Base-by-base conservation (phyloP, 2,797 vertebrate species). In the Remorina albescens region DNA sequence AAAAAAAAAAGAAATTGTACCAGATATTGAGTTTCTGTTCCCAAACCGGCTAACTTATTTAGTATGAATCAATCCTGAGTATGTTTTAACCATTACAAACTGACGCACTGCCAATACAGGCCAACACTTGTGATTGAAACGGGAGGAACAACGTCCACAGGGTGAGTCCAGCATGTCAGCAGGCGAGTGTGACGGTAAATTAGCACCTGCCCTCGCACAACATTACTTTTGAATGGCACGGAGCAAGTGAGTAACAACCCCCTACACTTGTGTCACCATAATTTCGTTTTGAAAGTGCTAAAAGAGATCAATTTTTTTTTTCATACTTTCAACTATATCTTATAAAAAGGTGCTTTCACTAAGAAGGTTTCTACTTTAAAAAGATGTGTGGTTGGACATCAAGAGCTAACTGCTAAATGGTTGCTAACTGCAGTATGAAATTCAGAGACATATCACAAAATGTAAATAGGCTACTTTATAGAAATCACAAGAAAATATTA, bases 71-170 rank as follows among this genome's bases (percentile, higher is more conserved):
- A 65, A 59, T 65, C 62, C 57, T 5, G 34, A 75, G 64, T 74
- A 37, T 74, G 63, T 87, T 77, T 77, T 74, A 68, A 62, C 68
- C 69, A 32, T 80, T 58, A 46, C 62, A 78, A 85, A 85, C 61
- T 71, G 82, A 90, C 77, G 86, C 91, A 88, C 91, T 92, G 90
- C 90, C 88, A 89, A 87, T 79, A 72, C 81, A 83, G 84, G 85
- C 87, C 85, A 74, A 84, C 79, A 86, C 89, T 83, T 90, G 87
- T 87, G 91, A 91, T 78, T 67, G 66, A 85, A 75, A 84, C 49
- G 60, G 74, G 69, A 86, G 67, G 76, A 82, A 74, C 72, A 70
- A 74, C 68, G 63, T 63, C 68, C 58, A 18, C 6, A 21, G 68
- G 70, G 74, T 28, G 80, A 80, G 56, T 85, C 74, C 67, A 85